Conservation (phyloP, 1,140 invertebrate genomes). For the Samia ricini region DNA sequence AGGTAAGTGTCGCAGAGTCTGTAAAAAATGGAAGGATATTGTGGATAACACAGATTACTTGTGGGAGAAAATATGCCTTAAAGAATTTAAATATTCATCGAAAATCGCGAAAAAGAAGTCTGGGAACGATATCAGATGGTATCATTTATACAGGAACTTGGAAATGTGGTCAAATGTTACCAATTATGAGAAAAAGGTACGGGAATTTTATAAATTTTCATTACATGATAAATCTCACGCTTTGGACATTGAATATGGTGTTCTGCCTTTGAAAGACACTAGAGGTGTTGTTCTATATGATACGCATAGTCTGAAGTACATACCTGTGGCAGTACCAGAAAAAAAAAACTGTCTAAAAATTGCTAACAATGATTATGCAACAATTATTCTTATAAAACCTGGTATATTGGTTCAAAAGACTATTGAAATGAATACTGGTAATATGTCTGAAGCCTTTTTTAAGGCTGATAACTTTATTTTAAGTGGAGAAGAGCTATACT, state of each 20-base stretch:
- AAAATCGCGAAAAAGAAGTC: conserved; percentile 54
- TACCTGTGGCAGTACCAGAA: conserved; percentile 55
- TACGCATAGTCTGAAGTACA: conserved; percentile 46
- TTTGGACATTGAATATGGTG: conserved; percentile 49
- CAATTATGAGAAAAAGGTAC: conserved; percentile 38
- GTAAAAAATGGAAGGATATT: conserved; percentile 53
- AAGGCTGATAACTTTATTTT: conserved; percentile 56
- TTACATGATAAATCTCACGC: conserved; percentile 46
- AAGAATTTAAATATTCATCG: conserved; percentile 51
- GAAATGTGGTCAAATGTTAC: conserved; percentile 44
- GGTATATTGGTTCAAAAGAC: conserved; percentile 50
- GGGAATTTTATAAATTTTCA: conserved; percentile 59
- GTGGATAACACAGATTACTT: conserved; percentile 49
- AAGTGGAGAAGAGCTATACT: conserved; percentile 36
- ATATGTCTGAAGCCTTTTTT: conserved; percentile 42
- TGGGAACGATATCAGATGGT: conserved; percentile 52
- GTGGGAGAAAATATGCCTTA: conserved; percentile 52
- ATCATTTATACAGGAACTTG: conserved; percentile 59
- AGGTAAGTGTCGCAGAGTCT: conserved; percentile 54
- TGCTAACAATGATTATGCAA: conserved; percentile 46
- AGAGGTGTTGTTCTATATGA: conserved; percentile 56
- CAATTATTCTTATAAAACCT: conserved; percentile 43
- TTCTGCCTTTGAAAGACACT: conserved; percentile 51
- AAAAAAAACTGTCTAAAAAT: conserved; percentile 53
- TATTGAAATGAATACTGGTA: conserved; percentile 26